Evolutionary conservation across 2,113 vertebrate species (phyloP).

Genomic region (Brienomyrus longianalis): DNA sequence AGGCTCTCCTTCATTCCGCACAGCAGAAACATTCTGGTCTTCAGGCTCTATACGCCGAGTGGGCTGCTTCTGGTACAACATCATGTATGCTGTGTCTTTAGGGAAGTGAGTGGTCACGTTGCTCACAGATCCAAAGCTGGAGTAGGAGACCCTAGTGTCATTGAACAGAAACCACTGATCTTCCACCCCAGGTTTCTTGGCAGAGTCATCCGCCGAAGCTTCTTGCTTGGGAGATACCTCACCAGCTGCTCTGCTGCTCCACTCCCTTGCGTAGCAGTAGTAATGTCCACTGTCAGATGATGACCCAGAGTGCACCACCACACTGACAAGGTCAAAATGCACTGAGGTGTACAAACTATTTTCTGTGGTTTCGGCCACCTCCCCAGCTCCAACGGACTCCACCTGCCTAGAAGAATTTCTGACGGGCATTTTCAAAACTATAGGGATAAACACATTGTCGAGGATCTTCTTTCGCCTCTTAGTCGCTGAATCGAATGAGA

Average conservation of each 20-base stretch:
- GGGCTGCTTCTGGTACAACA: constrained; percentile 62
- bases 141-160: constrained; percentile 72
- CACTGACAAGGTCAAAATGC: constrained; percentile 65
- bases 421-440: constrained; percentile 64
- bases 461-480: constrained; percentile 73
- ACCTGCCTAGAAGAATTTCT: constrained; percentile 34
- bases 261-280: constrained; percentile 73
- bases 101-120: constrained; percentile 70
- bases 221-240: not conserved
- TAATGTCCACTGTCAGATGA: constrained; percentile 74
- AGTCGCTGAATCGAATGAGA: constrained; percentile 65
- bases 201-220: accelerated
- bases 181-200: constrained; percentile 50
- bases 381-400: constrained; percentile 12
- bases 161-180: constrained; percentile 75
- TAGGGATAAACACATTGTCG: constrained; percentile 60
- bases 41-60: constrained; percentile 24
- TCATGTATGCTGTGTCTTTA: constrained; percentile 71
- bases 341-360: constrained; percentile 42
- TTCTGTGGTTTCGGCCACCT: constrained; percentile 10
- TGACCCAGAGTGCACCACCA: constrained; percentile 70
- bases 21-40: not conserved
- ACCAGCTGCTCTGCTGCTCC: not conserved
- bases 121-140: constrained; percentile 70
- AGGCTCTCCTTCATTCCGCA: constrained; percentile 39